Evolutionary conservation across 2,797 vertebrate species (phyloP).

Genomic region (Smutsia temminckii): DNA sequence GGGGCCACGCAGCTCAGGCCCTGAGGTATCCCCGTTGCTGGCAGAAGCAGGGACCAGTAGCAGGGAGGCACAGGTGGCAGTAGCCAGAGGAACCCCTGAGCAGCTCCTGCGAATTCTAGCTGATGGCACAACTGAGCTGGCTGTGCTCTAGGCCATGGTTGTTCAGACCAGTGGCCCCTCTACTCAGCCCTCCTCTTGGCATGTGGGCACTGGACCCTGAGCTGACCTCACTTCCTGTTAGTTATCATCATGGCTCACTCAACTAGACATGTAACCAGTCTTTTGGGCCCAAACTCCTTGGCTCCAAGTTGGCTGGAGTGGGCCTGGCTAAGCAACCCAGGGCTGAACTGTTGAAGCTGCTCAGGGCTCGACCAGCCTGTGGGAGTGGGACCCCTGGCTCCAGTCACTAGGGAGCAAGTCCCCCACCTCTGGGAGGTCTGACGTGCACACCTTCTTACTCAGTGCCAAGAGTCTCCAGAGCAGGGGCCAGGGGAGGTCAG

Average conservation of each 20-base stretch:
- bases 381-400: background rate
- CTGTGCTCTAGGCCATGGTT: fast-evolving
- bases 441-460: background rate
- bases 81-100: background rate
- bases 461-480: background rate
- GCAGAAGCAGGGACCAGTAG: background rate
- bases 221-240: background rate
- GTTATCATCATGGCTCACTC: background rate
- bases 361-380: background rate
- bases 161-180: background rate
- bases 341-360: background rate
- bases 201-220: background rate
- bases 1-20: background rate
- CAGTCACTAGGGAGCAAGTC: background rate
- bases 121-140: background rate
- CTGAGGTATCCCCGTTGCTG: background rate
- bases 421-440: background rate
- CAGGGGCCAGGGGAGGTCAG: background rate
- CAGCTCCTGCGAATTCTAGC: background rate
- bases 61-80: background rate
- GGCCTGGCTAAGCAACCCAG: background rate
- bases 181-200: background rate
- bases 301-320: background rate
- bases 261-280: background rate
- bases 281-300: background rate